Evolutionary conservation across 2,797 vertebrate species (phyloP), one percentile per base, ranked within the genome.

Genomic region (Falco cherrug): DNA sequence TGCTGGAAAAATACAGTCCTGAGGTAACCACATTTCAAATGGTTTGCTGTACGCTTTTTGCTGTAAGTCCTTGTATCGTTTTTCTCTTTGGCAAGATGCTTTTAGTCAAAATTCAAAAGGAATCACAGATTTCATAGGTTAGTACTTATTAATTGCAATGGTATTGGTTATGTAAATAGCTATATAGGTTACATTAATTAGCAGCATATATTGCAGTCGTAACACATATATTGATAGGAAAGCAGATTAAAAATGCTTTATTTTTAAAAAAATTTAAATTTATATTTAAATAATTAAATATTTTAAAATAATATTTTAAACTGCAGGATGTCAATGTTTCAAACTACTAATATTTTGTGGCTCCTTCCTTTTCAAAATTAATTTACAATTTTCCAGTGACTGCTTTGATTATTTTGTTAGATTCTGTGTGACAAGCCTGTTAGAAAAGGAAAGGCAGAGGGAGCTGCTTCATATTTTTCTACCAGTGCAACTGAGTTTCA

Each of bases 381-480:
- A 54, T 57, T 59, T 67, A 6, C 31, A 28, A 39, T 35, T 90
- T 94, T 77, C 28, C n/a, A 25, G 59, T 41, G 57, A 45, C 39
- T 82, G 43, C 45, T 92, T 57, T 31, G 41, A 59, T 85, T 94
- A 20, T 61, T 80, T 91, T 50, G 41, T 53, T 81, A 53, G n/a
- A 29, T 92, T 84, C 26, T 60, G 54, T 3, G 1, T 20, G 53
- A 57, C 26, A 84, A 91, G 41, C 20, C 14, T 65, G 59, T 71
- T 57, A 35, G 8, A 33, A 81, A 89, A 79, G 28, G 57, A 71
- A 70, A 79, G 21, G n/a, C 50, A 84, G 74, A 82, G 21, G 17
- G 61, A 84, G 24, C 28, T 45, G 21, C 48, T 81, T 10, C 6
- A 1, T 47, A 19, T 33, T 90, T 80, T 81, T 50, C 26, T 9